Percentiles rank a stretch among this genome's conserved stretches.
Evolutionary conservation across 35 echinoderm and acorn worm genomes (phyloP).

Genomic region (Stichopus chloronotus): DNA sequence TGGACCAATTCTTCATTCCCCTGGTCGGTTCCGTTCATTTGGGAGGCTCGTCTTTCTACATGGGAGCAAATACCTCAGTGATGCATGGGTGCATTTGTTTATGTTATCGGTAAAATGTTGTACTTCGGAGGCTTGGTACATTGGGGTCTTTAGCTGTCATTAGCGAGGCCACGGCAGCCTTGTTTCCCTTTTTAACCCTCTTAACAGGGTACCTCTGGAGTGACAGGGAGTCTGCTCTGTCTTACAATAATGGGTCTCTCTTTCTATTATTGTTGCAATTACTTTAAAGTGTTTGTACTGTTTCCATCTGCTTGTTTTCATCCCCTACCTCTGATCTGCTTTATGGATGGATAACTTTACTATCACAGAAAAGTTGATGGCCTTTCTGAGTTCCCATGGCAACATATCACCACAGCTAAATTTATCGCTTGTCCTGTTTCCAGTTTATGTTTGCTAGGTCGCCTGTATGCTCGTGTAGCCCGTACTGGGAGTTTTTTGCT

Average conservation of each 20-base stretch:
- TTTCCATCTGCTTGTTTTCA: neutral
- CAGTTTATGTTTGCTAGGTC: neutral
- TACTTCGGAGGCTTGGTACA: constrained; percentile 5
- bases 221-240: neutral
- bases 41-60: neutral
- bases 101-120: constrained; percentile 31
- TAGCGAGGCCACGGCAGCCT: constrained; percentile 14
- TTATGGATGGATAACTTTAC: constrained; percentile 10
- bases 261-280: constrained; percentile 17
- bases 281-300: neutral
- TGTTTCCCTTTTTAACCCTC: neutral
- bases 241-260: constrained; percentile 1
- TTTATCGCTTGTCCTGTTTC: neutral
- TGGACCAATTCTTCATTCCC: constrained; percentile 36
- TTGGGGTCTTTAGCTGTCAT: constrained; percentile 37
- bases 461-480: neutral
- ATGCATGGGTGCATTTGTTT: constrained; percentile 48
- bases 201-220: neutral
- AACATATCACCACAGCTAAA: neutral
- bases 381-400: neutral
- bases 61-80: neutral
- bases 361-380: constrained; percentile 10
- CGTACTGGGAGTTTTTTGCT: neutral
- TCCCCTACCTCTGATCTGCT: neutral
- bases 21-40: constrained; percentile 3